Evolutionary conservation across 1,140 invertebrate species (phyloP).

Genomic region (Drosophila quadrilineata): DNA sequence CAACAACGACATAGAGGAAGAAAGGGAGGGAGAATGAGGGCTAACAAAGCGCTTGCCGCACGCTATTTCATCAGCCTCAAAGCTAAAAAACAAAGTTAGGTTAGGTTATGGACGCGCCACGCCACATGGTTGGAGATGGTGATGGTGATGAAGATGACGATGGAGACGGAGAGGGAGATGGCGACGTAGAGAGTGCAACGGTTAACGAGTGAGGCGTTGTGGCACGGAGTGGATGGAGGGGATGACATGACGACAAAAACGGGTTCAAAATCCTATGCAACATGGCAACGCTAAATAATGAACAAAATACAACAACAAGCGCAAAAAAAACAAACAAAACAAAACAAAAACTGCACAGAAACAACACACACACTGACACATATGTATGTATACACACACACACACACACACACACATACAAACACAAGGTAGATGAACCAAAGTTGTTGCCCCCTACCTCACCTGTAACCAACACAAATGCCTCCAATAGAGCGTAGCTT

Average conservation of each 20-base stretch:
- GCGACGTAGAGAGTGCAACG: slow-evolving; percentile 17
- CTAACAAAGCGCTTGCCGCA: slow-evolving; percentile 48
- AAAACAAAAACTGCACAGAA: neutral
- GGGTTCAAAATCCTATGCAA: slow-evolving; percentile 80
- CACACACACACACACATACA: neutral
- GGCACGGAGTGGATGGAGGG: slow-evolving; percentile 21
- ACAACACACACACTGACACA: too few species aligned
- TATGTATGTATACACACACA: neutral
- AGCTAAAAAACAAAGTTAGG: slow-evolving; percentile 65
- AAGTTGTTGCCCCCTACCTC: slow-evolving; percentile 23
- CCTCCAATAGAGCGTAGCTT: slow-evolving; percentile 69
- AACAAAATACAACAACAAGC: neutral
- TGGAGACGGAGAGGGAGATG: too few species aligned
- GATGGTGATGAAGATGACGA: too few species aligned
- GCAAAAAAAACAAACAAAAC: neutral
- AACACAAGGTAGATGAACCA: slow-evolving; percentile 66
- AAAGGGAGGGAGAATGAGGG: slow-evolving; percentile 2
- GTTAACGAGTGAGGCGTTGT: neutral
- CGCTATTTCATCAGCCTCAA: slow-evolving; percentile 39
- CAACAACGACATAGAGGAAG: slow-evolving; percentile 1
- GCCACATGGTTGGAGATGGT: slow-evolving; percentile 54
- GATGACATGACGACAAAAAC: slow-evolving; percentile 55
- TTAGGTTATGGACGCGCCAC: slow-evolving; percentile 77
- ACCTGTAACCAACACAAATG: slow-evolving; percentile 3
- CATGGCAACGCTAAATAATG: slow-evolving; percentile 67